Conservation (phyloP, 1,140 invertebrate genomes). For the Drosophila serrata region DNA sequence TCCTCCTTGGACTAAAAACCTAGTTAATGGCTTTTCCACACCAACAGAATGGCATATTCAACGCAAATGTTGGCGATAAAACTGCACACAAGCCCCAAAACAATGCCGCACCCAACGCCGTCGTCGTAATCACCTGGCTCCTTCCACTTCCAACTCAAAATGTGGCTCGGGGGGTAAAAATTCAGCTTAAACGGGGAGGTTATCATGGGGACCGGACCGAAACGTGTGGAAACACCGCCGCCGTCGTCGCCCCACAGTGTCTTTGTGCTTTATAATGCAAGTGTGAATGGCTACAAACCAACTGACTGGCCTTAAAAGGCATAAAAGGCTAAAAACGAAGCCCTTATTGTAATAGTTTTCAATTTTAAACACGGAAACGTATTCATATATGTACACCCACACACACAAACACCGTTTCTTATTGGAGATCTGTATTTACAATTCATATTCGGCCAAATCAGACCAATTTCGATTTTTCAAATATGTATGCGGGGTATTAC, state of each 20-base stretch:
- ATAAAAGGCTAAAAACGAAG: conserved; percentile 5
- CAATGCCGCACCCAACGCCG: conserved; percentile 45
- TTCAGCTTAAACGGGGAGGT: conserved; percentile 41
- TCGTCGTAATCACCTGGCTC: conserved; percentile 43
- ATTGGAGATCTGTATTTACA: conserved; percentile 23
- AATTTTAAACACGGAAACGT: conserved; percentile 12
- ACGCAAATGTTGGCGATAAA: conserved; percentile 19
- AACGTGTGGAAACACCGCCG: conserved; percentile 16
- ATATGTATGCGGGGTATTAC: conserved; percentile 39
- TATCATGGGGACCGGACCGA: conserved; percentile 20
- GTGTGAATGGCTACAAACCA: conserved; percentile 1
- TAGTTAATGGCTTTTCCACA: conserved; percentile 15
- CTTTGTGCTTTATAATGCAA: conserved; percentile 10
- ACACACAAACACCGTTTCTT: conserved; percentile 1
- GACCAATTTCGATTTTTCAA: conserved; percentile 47
- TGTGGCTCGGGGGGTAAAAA: conserved; percentile 34
- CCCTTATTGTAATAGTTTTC: conserved; percentile 1
- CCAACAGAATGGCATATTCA: conserved; percentile 9
- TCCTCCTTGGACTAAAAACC: conserved; percentile 16
- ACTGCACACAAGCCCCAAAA: conserved; percentile 26
- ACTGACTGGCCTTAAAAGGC: conserved; percentile 19
- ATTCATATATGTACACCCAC: not conserved
- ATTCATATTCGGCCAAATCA: conserved; percentile 24
- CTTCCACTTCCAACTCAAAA: conserved; percentile 41
- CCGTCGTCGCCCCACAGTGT: conserved; percentile 1